Percentiles rank a stretch among this genome's conserved stretches.
phyloP scores from a whole-genome alignment of 2,888 invertebrate genomes.

The Autographa gamma region DNA sequence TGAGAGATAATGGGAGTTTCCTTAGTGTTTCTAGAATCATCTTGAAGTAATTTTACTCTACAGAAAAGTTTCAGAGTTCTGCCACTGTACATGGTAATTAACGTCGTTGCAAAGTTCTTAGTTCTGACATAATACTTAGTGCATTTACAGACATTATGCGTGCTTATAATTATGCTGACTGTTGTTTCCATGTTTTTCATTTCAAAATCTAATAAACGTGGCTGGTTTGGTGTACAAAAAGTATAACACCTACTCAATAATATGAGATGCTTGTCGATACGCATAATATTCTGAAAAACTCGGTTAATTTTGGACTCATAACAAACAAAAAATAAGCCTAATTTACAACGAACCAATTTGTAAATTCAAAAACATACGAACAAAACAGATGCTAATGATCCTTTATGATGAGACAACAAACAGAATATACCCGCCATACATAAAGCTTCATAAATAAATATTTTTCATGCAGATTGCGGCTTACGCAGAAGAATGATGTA shows the following conservation, averaged over 20 bases:
- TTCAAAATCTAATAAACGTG: too few species aligned
- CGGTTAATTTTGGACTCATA: too few species aligned
- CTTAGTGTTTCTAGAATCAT: conserved; percentile 15
- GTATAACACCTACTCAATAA: too few species aligned
- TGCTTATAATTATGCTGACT: too few species aligned
- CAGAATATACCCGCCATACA: not conserved
- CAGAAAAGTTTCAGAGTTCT: conserved; percentile 14
- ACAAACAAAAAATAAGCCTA: not conserved
- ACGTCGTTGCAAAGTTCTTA: conserved; percentile 13
- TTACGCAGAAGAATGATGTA: conserved; percentile 43
- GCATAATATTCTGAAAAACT: too few species aligned
- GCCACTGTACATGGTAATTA: conserved; percentile 34
- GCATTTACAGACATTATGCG: too few species aligned
- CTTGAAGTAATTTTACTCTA: conserved; percentile 11
- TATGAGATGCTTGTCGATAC: too few species aligned
- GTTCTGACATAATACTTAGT: not conserved
- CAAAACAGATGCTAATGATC: not conserved
- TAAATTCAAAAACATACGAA: not conserved
- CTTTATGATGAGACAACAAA: conserved; percentile 9
- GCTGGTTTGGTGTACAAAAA: too few species aligned
- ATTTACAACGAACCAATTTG: not conserved
- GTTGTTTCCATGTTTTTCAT: too few species aligned
- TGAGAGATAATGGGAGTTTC: conserved; percentile 33
- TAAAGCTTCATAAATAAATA: conserved; percentile 16
- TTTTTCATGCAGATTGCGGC: conserved; percentile 29